These are phyloP conservation scores for Sturnira hondurensis DNA, from an alignment of 2,113 vertebrate genomes.

Conservation along the genomic window DNA sequence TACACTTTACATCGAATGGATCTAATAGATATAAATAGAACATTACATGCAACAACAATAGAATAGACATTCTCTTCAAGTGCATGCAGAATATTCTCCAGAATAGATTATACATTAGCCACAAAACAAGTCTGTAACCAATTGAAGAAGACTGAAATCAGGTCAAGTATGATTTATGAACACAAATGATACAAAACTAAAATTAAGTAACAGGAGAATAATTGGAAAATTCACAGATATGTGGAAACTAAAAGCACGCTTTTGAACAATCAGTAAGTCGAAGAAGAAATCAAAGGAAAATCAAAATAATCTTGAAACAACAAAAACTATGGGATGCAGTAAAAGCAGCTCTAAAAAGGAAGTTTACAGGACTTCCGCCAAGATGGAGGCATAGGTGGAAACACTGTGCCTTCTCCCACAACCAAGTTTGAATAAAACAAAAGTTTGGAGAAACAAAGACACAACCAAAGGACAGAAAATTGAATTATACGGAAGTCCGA, in stretches of 20 bases:
- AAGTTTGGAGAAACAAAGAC: no score
- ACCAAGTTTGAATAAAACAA: no score
- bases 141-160: not conserved
- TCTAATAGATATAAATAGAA: not conserved
- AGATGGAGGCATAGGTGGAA: no score
- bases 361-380: no score
- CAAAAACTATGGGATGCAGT: not conserved
- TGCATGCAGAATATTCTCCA: not conserved
- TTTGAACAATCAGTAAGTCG: not conserved
- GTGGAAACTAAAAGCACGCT: not conserved
- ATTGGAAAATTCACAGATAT: not conserved
- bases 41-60: not conserved
- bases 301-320: not conserved
- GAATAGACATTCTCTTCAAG: not conserved
- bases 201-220: not conserved
- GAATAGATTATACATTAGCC: not conserved
- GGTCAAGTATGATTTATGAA: not conserved
- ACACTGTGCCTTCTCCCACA: no score
- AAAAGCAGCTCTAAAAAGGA: not conserved
- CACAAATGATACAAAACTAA: not conserved
- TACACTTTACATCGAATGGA: not conserved
- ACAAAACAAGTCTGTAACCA: not conserved
- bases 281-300: not conserved
- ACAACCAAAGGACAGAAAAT: no score
- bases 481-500: no score